Evolutionary conservation across 2,888 invertebrate species (phyloP).

Genomic region (Pinctada fucata): DNA sequence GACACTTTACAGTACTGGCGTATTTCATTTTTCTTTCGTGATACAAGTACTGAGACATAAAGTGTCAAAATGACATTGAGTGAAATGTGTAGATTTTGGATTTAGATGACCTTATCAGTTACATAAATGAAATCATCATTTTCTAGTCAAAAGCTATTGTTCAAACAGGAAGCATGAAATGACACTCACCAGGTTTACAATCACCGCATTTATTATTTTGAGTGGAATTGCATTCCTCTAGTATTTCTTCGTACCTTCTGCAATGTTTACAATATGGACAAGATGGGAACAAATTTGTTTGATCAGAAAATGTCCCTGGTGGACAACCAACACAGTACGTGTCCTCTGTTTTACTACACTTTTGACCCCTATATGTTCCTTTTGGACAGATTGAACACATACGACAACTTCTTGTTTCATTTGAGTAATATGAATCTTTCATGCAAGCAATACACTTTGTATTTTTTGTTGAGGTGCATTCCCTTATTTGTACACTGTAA

Average conservation of each 20-base stretch:
- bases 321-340: not conserved
- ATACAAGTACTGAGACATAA: too few species aligned
- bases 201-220: conserved; percentile 20
- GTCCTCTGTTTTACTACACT: not conserved
- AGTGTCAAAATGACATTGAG: too few species aligned
- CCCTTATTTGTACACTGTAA: not conserved
- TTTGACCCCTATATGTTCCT: not conserved
- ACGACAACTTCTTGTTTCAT: not conserved
- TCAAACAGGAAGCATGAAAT: too few species aligned
- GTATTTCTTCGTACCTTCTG: not conserved
- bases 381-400: not conserved
- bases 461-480: not conserved
- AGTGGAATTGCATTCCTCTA: conserved; percentile 11
- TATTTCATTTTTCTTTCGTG: too few species aligned
- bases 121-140: too few species aligned
- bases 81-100: too few species aligned
- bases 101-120: too few species aligned
- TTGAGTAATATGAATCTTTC: not conserved
- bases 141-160: too few species aligned
- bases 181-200: conserved; percentile 15
- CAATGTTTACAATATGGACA: conserved; percentile 23
- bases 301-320: not conserved
- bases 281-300: not conserved
- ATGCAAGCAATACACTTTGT: not conserved
- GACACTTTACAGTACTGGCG: too few species aligned